Evolutionary conservation across 2,113 vertebrate species (phyloP).

Genomic region (Calidris pugnax): DNA sequence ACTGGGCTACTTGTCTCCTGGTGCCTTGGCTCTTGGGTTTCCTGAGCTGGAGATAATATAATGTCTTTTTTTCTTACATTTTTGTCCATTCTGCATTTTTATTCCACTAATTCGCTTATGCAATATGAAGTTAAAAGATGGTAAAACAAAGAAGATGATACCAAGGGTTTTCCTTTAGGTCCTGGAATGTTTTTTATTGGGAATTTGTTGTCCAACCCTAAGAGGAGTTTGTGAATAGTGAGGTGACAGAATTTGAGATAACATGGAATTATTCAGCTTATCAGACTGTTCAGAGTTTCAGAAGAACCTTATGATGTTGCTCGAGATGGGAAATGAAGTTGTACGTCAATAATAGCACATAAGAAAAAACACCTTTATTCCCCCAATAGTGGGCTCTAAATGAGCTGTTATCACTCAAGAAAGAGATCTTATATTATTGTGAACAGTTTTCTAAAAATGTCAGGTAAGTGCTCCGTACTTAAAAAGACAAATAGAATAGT

Average conservation of each 20-base stretch:
- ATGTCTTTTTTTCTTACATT: neutral
- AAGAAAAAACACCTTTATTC: neutral
- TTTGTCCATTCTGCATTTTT: neutral
- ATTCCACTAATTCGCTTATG: neutral
- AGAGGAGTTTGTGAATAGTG: neutral
- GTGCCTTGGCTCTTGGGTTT: neutral
- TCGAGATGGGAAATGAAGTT: neutral
- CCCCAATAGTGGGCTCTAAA: neutral
- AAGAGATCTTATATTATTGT: neutral
- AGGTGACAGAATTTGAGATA: neutral
- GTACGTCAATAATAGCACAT: neutral
- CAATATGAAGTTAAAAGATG: neutral
- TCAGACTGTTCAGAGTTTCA: neutral
- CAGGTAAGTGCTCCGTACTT: neutral
- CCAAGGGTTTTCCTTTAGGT: neutral
- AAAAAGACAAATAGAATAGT: neutral
- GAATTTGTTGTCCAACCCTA: neutral
- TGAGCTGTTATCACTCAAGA: neutral
- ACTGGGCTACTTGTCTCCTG: neutral
- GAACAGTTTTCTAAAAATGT: neutral
- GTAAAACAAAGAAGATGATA: neutral
- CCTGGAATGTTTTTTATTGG: neutral
- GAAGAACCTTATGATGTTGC: neutral
- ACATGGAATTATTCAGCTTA: neutral
- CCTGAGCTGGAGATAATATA: neutral